Conservation (phyloP, 2,888 invertebrate species). For the Gnatocerus cornutus region DNA sequence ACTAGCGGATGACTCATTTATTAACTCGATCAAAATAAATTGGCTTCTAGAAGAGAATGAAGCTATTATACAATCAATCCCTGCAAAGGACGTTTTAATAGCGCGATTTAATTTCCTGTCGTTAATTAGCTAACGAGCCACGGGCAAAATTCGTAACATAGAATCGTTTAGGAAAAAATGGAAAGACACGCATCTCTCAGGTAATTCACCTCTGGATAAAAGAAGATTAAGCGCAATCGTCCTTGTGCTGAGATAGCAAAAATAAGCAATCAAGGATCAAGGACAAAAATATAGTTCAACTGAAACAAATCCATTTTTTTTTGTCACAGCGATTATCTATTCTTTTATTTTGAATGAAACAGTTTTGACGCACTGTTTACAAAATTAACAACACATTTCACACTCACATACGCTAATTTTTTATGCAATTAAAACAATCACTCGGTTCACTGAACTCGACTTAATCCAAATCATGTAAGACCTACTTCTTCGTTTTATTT, state of each 20-base stretch:
- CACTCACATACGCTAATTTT: conserved; percentile 41
- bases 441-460: conserved; percentile 29
- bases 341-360: conserved; percentile 11
- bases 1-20: conserved; percentile 38
- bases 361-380: conserved; percentile 32
- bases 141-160: conserved; percentile 2
- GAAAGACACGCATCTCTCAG: conserved; percentile 2
- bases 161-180: not conserved
- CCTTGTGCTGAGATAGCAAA: conserved; percentile 16
- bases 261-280: conserved; percentile 30
- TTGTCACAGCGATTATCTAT: not conserved
- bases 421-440: conserved; percentile 38
- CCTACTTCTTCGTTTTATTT: conserved; percentile 41
- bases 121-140: conserved; percentile 16
- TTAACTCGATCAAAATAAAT: conserved; percentile 36
- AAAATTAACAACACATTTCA: conserved; percentile 28
- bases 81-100: conserved; percentile 36
- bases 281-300: conserved; percentile 13
- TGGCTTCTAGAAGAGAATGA: conserved; percentile 30
- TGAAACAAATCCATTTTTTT: conserved; percentile 12
- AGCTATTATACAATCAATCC: conserved; percentile 41
- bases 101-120: conserved; percentile 33
- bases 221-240: conserved; percentile 15
- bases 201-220: conserved; percentile 26
- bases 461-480: conserved; percentile 31